phyloP scores from a whole-genome alignment of 1,140 invertebrate species.

The Periplaneta americana region DNA sequence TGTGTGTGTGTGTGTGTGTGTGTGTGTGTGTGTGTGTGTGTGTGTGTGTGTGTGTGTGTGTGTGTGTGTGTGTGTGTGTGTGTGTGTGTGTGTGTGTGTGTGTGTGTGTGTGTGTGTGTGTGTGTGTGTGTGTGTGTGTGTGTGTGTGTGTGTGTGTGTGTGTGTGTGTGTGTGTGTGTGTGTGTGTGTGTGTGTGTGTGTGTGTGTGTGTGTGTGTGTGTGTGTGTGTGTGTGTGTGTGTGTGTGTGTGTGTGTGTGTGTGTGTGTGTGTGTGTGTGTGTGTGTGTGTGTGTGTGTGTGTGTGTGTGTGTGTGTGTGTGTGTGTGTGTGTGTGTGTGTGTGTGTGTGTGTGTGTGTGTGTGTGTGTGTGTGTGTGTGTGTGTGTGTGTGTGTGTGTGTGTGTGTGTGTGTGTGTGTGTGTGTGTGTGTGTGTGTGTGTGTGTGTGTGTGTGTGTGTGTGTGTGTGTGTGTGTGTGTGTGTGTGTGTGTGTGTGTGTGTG shows the following conservation, averaged over 20 bases:
- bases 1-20: conserved; percentile 7
- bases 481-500: conserved; percentile 26
- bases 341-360: conserved; percentile 26
- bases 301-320: conserved; percentile 20
- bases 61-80: conserved; percentile 20
- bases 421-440: conserved; percentile 26
- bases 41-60: conserved; percentile 18
- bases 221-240: conserved; percentile 31
- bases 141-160: conserved; percentile 29
- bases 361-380: conserved; percentile 26
- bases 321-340: conserved; percentile 21
- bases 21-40: conserved; percentile 17
- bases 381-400: conserved; percentile 24
- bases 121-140: conserved; percentile 25
- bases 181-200: conserved; percentile 27
- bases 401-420: conserved; percentile 26
- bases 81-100: conserved; percentile 19
- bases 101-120: conserved; percentile 17
- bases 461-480: conserved; percentile 26
- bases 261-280: conserved; percentile 27
- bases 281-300: conserved; percentile 30
- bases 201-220: conserved; percentile 31
- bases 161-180: conserved; percentile 29
- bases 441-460: conserved; percentile 27
- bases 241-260: conserved; percentile 30